These are phyloP conservation scores for Solea solea DNA, from an alignment of 2,113 vertebrate genomes.

Conservation along the genomic window DNA sequence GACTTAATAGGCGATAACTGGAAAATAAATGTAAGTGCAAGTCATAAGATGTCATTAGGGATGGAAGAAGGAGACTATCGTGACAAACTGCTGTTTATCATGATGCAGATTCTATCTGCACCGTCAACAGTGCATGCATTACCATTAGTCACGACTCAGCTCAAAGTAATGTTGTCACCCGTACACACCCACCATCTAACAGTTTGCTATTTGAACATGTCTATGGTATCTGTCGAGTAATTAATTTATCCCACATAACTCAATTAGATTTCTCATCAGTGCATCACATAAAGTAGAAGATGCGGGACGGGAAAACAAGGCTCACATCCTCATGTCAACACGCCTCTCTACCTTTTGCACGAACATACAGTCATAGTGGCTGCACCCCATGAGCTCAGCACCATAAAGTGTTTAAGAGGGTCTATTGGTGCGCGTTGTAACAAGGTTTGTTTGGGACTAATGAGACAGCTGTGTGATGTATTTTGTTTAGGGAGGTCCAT, in stretches of 20 bases:
- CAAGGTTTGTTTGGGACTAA: conserved; percentile 53
- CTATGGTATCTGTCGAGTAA: conserved; percentile 3
- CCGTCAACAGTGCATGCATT: conserved; percentile 9
- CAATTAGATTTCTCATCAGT: neutral
- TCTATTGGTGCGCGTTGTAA: conserved; percentile 34
- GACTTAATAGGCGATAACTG: conserved; percentile 68
- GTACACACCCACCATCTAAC: conserved; percentile 19
- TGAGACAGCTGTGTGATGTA: conserved; percentile 45
- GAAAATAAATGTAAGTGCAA: conserved; percentile 69
- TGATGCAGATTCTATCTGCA: conserved; percentile 24
- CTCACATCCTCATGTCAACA: conserved; percentile 13
- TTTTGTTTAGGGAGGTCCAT: conserved; percentile 31
- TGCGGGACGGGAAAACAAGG: neutral
- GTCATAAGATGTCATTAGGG: conserved; percentile 63
- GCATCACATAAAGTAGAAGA: neutral
- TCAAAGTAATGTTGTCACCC: conserved; percentile 22
- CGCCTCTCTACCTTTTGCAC: conserved; percentile 4
- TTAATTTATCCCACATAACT: neutral
- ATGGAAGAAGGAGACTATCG: conserved; percentile 3
- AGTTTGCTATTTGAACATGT: conserved; percentile 4
- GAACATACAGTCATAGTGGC: conserved; percentile 17
- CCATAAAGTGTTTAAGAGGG: conserved; percentile 50
- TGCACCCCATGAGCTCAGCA: conserved; percentile 53
- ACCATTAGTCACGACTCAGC: conserved; percentile 30
- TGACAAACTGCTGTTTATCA: conserved; percentile 11